Base-by-base conservation (phyloP, 2,888 invertebrate species). In the Metellina segmentata region DNA sequence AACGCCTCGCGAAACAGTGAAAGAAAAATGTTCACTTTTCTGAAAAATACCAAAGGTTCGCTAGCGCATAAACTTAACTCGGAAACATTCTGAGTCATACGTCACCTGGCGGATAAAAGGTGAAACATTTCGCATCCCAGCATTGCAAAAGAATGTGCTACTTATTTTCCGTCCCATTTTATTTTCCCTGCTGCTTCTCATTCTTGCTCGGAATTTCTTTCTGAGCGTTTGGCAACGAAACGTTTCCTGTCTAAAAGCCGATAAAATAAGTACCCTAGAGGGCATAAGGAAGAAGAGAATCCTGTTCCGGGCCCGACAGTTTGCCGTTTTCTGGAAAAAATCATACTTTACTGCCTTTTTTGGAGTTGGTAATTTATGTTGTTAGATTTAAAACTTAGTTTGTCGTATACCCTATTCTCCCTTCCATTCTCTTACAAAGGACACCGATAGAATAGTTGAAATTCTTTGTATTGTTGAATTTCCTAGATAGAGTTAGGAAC, bases 251-350 rank as follows among this genome's bases (percentile, higher is more conserved):
- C 81, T 89, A 81, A 81, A 79, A 70, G 78, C 78, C 81, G 83
- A 90, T 90, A 85, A 90, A 90, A 90, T 85, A 78, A 85, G 85
- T 20, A 72, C 19, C 89, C 83, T 71, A 78, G 70, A 70, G 85
- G 89, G 89, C 79, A 69, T 11, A 5, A 8, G 49, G 61, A 69
- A 72, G 82, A 77, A 82, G 79, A 61, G 78, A 90, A 72, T 90
- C 71, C 34, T 34, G 79, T 49, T 78, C 77, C 52, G 20, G 69
- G 51, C 34, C 72, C 51, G 74, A 79, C 48, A 53, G 11, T 72
- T 72, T 52, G 71, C 87, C 72, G 34, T 77, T 90, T 90, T 20
- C 77, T 20, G 11, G 61, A 81, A 53, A 19, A 53, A 71, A 78
- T 90, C 53, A 48, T 70, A n/a, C 53, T 85, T 90, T 79, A 85